Conservation (phyloP, 2,797 vertebrate species). For the Columba guinea region DNA sequence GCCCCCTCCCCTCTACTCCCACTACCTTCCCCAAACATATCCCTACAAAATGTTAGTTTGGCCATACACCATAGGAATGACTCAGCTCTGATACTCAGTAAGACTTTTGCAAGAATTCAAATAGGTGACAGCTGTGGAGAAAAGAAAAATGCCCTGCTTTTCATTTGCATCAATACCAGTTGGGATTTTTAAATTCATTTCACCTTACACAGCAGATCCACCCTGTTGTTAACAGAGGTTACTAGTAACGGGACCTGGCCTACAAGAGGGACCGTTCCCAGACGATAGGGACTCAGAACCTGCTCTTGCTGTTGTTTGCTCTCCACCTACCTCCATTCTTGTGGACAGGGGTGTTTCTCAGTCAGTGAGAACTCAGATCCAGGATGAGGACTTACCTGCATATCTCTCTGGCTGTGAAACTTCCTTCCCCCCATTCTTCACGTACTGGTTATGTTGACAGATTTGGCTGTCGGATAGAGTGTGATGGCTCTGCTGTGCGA, state of each 20-base stretch:
- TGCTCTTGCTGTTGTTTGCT: not conserved
- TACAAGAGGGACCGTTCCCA: not conserved
- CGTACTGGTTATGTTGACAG: not conserved
- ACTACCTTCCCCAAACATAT: conserved; percentile 33
- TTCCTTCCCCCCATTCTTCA: not conserved
- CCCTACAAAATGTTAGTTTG: conserved; percentile 39
- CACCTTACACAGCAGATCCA: not conserved
- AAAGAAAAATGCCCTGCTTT: not conserved
- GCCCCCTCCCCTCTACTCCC: conserved; percentile 19
- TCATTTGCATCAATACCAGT: not conserved
- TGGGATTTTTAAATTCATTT: not conserved
- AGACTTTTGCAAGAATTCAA: conserved; percentile 8
- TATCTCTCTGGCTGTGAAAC: not conserved
- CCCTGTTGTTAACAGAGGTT: not conserved
- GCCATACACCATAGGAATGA: not conserved
- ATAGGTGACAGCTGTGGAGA: not conserved
- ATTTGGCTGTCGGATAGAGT: not conserved
- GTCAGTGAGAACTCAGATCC: not conserved
- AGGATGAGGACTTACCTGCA: not conserved
- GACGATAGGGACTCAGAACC: not conserved
- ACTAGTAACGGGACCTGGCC: not conserved
- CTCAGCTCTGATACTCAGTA: not conserved
- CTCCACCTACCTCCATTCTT: not conserved
- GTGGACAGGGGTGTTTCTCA: not conserved
- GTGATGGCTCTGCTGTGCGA: not conserved